Conservation (phyloP, 2,888 invertebrate genomes). For the Agriopis leucophaearia region DNA sequence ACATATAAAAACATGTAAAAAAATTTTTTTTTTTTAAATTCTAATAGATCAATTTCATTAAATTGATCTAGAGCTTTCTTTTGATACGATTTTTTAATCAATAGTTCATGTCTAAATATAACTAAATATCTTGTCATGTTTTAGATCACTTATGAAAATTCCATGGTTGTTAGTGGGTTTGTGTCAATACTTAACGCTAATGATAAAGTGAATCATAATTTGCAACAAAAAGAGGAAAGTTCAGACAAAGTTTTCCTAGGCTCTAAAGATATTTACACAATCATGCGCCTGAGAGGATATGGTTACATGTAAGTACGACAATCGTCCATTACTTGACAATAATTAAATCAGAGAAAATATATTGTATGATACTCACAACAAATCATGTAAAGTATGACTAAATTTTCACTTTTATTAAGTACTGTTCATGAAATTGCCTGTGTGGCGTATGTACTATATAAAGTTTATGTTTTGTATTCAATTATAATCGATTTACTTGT, state of each 20-base stretch:
- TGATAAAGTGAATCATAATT: slow-evolving; percentile 12
- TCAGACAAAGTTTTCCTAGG: slow-evolving; percentile 42
- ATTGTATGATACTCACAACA: not conserved
- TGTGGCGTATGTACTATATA: too few relatives aligned
- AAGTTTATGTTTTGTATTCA: not conserved
- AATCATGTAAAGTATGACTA: not conserved
- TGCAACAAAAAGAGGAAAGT: slow-evolving; percentile 32
- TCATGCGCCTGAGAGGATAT: slow-evolving; percentile 52
- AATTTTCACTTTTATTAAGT: not conserved
- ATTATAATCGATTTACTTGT: not conserved
- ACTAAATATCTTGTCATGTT: not conserved
- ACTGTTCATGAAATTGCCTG: not conserved
- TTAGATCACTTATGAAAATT: slow-evolving; percentile 51
- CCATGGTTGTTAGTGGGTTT: slow-evolving; percentile 47
- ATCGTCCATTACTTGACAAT: not conserved
- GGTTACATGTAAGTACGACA: slow-evolving; percentile 49
- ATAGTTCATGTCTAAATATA: not conserved
- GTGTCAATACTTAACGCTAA: slow-evolving; percentile 31
- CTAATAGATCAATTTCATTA: too few relatives aligned
- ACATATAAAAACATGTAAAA: too few relatives aligned
- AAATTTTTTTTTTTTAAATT: too few relatives aligned
- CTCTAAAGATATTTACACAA: slow-evolving; percentile 54
- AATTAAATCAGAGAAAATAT: not conserved
- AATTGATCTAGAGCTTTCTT: too few relatives aligned
- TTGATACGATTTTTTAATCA: too few relatives aligned